A percentile compares a stretch with the other conserved stretches of the same genome.
Conservation (phyloP, 2,888 invertebrate genomes). For the Tricholauxania praeusta region DNA sequence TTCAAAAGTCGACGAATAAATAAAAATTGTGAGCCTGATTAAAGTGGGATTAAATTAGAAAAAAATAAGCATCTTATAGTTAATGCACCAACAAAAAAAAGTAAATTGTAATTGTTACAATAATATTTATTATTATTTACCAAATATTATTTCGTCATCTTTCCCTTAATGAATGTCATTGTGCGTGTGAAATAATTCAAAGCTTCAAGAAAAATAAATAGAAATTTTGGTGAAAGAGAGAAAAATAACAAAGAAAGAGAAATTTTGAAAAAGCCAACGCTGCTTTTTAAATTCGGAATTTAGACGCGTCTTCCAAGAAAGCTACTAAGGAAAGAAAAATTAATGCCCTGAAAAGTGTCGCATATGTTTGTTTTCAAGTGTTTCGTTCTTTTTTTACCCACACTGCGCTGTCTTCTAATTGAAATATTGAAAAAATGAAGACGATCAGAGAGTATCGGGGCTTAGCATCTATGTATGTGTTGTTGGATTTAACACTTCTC, state of each 20-base stretch:
- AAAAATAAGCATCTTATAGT: background rate
- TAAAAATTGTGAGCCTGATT: background rate
- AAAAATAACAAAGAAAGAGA: constrained; percentile 3
- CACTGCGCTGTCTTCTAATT: background rate
- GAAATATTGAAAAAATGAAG: background rate
- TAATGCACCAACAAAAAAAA: background rate
- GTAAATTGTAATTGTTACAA: background rate
- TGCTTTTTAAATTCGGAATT: background rate
- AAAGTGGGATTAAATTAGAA: constrained; percentile 18
- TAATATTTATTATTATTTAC: background rate
- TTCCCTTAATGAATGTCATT: background rate
- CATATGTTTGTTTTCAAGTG: background rate
- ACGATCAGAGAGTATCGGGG: background rate
- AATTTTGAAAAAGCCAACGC: background rate
- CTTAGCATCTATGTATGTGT: background rate
- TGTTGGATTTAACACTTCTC: too few species aligned
- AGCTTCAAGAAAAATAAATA: constrained; percentile 12
- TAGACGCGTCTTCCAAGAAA: too few species aligned
- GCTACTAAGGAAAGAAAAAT: background rate
- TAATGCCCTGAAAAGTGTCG: constrained; percentile 5
- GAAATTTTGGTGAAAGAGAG: constrained; percentile 2
- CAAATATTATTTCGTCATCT: too few species aligned
- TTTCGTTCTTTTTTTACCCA: background rate
- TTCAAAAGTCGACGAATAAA: too few species aligned
- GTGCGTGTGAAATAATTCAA: background rate